Base-by-base conservation (phyloP, 2,888 invertebrate species). In the Dendrolimus houi region DNA sequence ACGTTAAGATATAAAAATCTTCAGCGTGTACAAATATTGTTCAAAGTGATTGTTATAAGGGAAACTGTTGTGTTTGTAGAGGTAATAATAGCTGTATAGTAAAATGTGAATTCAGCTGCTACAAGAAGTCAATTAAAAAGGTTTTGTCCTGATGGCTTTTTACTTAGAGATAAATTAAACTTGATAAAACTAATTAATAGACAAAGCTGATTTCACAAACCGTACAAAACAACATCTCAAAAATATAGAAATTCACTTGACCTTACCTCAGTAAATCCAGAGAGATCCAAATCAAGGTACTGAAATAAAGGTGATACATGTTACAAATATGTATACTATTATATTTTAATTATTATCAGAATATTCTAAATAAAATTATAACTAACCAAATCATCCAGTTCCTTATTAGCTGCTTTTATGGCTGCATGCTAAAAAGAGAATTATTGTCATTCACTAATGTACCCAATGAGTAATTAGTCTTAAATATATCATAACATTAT, bases 331-430 rank as follows among this genome's bases (percentile, higher is more conserved):
- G 29, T 29, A 29, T 6, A 29, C 6, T 29, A 6, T 6, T 6
- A 29, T 6, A 47, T 47, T 47, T 47, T 8, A 7, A 6, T 47
- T 29, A 29, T 29, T 2, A 47, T 47, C 6, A 17, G 2, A 17
- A 6, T 29, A 29, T 29, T 29, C 29, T 29, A 29, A 29, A 29
- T 29, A 0, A 29, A 29, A 47, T 47, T 47, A 47, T 47, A 47
- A 47, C 47, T 77, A 68, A 88, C 89, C 77, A 87, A 60, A 1
- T 86, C 89, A 62, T 88, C 81, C 2, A 90, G 72, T 59, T 88
- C 85, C 65, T 81, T 87, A 62, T 86, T 86, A 1, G 88, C 89
- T 29, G 79, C 83, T 71, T 75, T 86, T 64, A 90, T 89, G 41
- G 82, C 75, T 55, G 85, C 83, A 62, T 89, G 88, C 90, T 89